Evolutionary conservation across 2,888 invertebrate genomes (phyloP).

Genomic region (Tridacna crocea): DNA sequence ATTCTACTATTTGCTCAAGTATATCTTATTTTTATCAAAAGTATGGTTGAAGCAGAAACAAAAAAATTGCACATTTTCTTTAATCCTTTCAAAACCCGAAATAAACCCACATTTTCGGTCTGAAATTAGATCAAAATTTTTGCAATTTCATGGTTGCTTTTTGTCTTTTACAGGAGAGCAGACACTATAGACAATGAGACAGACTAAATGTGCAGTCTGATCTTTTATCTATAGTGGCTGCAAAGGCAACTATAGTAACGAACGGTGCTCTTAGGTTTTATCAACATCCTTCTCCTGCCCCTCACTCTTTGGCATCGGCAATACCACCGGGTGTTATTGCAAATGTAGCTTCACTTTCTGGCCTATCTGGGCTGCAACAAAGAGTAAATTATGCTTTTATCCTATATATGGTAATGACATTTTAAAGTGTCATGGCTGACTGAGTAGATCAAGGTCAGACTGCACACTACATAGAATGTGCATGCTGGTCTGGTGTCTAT

Average conservation of each 20-base stretch:
- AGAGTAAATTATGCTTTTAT: background rate
- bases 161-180: background rate
- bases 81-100: too few relatives aligned
- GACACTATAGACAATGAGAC: background rate
- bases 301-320: slow-evolving; percentile 89
- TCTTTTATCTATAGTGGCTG: background rate
- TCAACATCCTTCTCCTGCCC: background rate
- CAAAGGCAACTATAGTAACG: background rate
- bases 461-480: too few relatives aligned
- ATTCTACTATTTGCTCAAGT: too few relatives aligned
- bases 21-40: too few relatives aligned
- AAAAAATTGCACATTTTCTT: too few relatives aligned
- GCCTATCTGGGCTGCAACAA: slow-evolving; percentile 88
- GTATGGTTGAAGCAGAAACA: too few relatives aligned
- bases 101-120: too few relatives aligned
- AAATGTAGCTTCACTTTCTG: slow-evolving; percentile 92
- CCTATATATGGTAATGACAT: too few relatives aligned
- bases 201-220: background rate
- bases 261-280: background rate
- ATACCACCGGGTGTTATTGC: slow-evolving; percentile 90
- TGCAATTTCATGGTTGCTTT: background rate
- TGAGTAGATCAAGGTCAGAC: too few relatives aligned
- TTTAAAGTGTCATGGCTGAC: too few relatives aligned
- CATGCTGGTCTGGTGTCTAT: too few relatives aligned
- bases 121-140: too few relatives aligned